Base-by-base conservation (phyloP, 64 coral and sea anemone genomes). In the Montipora cactus region DNA sequence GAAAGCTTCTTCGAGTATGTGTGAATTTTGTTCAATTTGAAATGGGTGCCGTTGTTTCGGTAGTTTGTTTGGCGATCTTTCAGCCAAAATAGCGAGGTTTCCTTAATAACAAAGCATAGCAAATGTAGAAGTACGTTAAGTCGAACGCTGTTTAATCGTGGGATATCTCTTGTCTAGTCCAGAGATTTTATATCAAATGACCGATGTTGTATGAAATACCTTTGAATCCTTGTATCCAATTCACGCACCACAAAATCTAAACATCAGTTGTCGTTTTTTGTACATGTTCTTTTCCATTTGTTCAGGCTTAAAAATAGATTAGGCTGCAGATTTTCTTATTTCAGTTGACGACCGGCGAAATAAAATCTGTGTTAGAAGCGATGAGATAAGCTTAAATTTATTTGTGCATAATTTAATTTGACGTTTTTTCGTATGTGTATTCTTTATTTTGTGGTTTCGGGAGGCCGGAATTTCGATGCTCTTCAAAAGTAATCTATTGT, bases 181-280 rank as follows among this genome's bases (percentile, higher is more conserved):
- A 58, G 89, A 67, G 75, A 78, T 77, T 95, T 90, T 95, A 85
- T 71, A 95, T 90, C 88, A 44, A 95, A 68, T 90, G 71, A 86
- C 93, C 88, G 21, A 74, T 55, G 75, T 72, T 92, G 72, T 77
- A 62, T 49, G 59, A 84, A 78, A 89, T 77, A 49, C 70, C 79
- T 77, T 94, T 79, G 74, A 76, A 59, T 61, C 57, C 59, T n/a
- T 90, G 88, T 78, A 74, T 75, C 37, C 81, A 14, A 72, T 68
- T 44, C 70, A 83, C 80, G 59, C 66, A 50, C 44, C 7, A 64
- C 14, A 9, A 11, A 67, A 18, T 48, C 18, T 51, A 7, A 78
- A 78, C 47, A 18, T 18, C 15, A 21, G 18, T 23, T 6, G 68
- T 8, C 15, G 18, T 49, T 78, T 18, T 78, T 78, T 19, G 4